Evolutionary conservation across 1,140 invertebrate genomes (phyloP).

Genomic region (Drosophila ercepeae): DNA sequence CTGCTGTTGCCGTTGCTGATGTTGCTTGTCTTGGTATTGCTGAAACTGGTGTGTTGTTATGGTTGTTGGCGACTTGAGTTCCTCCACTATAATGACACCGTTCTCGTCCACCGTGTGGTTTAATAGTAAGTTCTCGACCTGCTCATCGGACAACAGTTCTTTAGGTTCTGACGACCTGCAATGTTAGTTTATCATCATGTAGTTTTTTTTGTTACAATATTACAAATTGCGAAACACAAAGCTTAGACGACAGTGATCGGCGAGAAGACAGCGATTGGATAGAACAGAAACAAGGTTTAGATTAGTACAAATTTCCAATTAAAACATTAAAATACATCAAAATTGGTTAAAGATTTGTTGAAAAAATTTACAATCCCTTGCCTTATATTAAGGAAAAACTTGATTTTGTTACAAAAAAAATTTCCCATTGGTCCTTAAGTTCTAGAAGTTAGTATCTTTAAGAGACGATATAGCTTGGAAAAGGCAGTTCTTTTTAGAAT

Average conservation of each 20-base stretch:
- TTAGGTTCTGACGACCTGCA: constrained; percentile 82
- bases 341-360: no score
- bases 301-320: background rate
- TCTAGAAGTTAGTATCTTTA: no score
- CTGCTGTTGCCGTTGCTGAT: constrained; percentile 47
- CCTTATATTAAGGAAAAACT: no score
- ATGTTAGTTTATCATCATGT: constrained; percentile 50
- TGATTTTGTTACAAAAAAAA: no score
- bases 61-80: constrained; percentile 74
- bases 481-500: no score
- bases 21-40: constrained; percentile 42
- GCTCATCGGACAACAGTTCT: constrained; percentile 82
- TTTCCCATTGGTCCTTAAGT: no score
- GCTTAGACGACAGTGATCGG: background rate
- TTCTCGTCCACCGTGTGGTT: constrained; percentile 79
- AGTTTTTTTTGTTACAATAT: background rate
- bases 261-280: background rate
- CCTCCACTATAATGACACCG: constrained; percentile 76
- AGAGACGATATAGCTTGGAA: no score
- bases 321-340: background rate
- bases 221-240: background rate
- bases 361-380: no score
- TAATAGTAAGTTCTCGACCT: constrained; percentile 83
- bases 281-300: background rate
- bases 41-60: constrained; percentile 56